phyloP scores from a whole-genome alignment of 37 sponge, comb jelly and placozoan genomes.

The Bolinopsis microptera region DNA sequence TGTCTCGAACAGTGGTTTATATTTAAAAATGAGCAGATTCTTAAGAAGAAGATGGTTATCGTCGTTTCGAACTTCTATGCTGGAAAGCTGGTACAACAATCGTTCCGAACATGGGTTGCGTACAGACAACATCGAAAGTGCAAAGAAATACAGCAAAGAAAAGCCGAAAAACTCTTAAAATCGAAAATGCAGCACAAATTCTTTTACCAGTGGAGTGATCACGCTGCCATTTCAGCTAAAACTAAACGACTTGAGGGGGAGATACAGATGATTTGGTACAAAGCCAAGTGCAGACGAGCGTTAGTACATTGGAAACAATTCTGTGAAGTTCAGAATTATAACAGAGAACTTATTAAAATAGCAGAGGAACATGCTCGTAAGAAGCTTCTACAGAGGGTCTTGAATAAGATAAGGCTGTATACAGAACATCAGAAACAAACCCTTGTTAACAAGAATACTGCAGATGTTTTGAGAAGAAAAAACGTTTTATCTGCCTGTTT shows the following conservation, averaged over 20 bases:
- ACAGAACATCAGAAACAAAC: constrained; percentile 19
- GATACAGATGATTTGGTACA: not conserved
- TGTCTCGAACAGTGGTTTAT: constrained; percentile 1
- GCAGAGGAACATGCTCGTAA: not conserved
- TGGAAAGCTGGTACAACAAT: not conserved
- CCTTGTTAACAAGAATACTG: not conserved
- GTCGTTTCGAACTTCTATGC: constrained; percentile 29
- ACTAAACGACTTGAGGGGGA: not conserved
- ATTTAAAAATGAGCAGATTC: not conserved
- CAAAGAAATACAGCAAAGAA: constrained; percentile 16
- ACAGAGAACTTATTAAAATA: not conserved
- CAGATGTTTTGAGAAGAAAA: not conserved
- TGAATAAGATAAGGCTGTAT: not conserved
- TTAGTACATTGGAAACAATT: constrained; percentile 29
- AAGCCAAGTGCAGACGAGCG: not conserved
- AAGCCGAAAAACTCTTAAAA: not conserved
- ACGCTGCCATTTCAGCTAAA: constrained; percentile 1
- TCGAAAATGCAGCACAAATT: constrained; percentile 29
- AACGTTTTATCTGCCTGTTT: not conserved
- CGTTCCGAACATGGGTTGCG: not conserved
- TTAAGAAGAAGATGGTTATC: not conserved
- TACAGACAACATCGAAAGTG: constrained; percentile 8
- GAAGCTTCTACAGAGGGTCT: not conserved
- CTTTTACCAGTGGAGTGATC: not conserved
- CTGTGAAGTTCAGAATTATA: not conserved